Evolutionary conservation across 2,113 vertebrate genomes (phyloP), one percentile per base, ranked within the genome.

Genomic region (Cephalopholis sonnerati): DNA sequence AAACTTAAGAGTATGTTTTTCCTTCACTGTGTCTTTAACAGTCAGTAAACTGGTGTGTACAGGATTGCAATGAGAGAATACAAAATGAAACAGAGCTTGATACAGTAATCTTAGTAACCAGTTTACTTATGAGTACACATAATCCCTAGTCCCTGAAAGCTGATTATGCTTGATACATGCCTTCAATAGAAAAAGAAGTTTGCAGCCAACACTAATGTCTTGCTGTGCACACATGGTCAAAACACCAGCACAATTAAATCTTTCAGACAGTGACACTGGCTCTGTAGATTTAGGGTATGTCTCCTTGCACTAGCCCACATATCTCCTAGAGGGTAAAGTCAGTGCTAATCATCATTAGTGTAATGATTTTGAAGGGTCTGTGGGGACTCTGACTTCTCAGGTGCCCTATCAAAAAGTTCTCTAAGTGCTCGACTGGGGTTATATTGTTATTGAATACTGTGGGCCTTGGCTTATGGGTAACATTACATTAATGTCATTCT

Each of bases 401-500:
- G 73, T 89, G 81, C 27, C 66, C 87, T 20, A 71, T 89, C 27
- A 80, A 71, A 89, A 87, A 83, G 59, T 79, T 83, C 22, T 44
- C 25, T 79, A 55, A 84, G 83, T 75, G 75, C 82, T 66, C 61
- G 2, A 50, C 76, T 82, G 67, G 54, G 70, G 55, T 83, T 79
- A 77, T 69, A 66, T 65, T 80, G 71, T 87, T 84, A 88, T 90
- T 82, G 79, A 90, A 92, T 74, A 59, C 72, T 50, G 36, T 57
- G 70, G 68, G 57, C 72, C 36, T 80, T 53, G 48, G 65, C 82
- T 87, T 79, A 70, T 81, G 83, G 87, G 75, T 69, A 81, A 82
- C 81, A 84, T 92, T 82, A 85, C 41, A 83, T 89, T 89, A 75
- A 82, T 79, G 88, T 81, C 75, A 72, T 87, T 90, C 62, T 79